Evolutionary conservation across 2,113 vertebrate genomes (phyloP), one percentile per base, ranked within the genome.

Genomic region (Bubo scandiacus): DNA sequence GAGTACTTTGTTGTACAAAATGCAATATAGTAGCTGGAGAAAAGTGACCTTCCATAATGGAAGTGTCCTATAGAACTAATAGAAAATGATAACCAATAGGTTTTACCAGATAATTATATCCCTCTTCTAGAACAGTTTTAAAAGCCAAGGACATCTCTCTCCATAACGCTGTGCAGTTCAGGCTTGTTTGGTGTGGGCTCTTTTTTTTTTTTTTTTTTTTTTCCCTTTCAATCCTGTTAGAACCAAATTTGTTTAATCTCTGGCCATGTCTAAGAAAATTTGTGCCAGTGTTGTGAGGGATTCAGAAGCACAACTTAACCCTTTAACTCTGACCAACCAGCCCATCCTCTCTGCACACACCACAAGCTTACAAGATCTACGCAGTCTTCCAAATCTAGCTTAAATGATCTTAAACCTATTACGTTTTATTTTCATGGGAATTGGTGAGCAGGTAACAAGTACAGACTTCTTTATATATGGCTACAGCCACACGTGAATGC

Each of bases 21-120:
- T 67, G 75, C 30, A 10, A 83, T 94, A 66, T 3, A 80, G 74
- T 70, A 66, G 73, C 85, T 78, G 90, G 85, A 93, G 93, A 96
- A 92, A 90, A 96, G 96, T 97, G 96, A 96, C 96, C 95, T 97
- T 96, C 93, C 93, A 92, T 96, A 96, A 96, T 95, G 90, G 92
- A 96, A 95, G 82, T 95, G 96, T 96, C 93, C 86, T 92, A 52
- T 67, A 86, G 82, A 96, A 93, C 79, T 96, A 97, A 97, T 94
- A 96, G 94, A 94, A 95, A 95, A 96, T 96, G 40, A 97, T 97
- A 97, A 96, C 93, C 94, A 88, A 96, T 94, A 93, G 90, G 26
- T 90, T 96, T 95, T 71, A 83, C 82, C 54, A 86, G 78, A 38
- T 95, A 96, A 97, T 96, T 96, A 88, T 93, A 96, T 96, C 85